Evolutionary conservation across 2,888 invertebrate species (phyloP).

Genomic region (Tetanocera ferruginea): DNA sequence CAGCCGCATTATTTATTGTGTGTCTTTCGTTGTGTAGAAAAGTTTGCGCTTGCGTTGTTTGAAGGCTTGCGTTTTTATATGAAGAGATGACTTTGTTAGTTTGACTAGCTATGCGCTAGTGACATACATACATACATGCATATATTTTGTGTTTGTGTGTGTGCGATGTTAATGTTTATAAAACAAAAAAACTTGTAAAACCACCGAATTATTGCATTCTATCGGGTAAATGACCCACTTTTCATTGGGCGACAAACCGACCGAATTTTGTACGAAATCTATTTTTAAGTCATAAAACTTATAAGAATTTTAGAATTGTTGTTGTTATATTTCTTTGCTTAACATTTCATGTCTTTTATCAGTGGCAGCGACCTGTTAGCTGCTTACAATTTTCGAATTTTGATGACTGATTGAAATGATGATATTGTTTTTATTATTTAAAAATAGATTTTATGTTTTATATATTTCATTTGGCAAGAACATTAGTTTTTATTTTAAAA

Average conservation of each 20-base stretch:
- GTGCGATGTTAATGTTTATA: background rate
- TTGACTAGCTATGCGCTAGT: constrained; percentile 45
- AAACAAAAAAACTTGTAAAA: constrained; percentile 2
- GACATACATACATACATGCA: background rate
- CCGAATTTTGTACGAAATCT: constrained; percentile 7
- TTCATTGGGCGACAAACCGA: constrained; percentile 34
- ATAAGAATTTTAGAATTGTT: too few species aligned
- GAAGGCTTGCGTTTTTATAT: constrained; percentile 45
- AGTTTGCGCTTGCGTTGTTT: background rate
- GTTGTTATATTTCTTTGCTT: too few species aligned
- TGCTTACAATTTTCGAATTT: too few species aligned
- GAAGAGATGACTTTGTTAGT: constrained; percentile 54
- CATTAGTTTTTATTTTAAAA: too few species aligned
- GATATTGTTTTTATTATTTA: too few species aligned
- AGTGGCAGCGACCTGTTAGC: too few species aligned
- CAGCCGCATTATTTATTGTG: constrained; percentile 41
- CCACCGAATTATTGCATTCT: constrained; percentile 28
- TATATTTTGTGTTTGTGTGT: background rate
- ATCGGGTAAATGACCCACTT: constrained; percentile 40
- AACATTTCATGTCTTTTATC: too few species aligned
- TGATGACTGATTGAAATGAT: too few species aligned
- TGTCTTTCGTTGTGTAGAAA: background rate
- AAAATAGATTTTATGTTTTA: too few species aligned
- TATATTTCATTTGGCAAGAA: too few species aligned
- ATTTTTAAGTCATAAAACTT: background rate